Conservation (phyloP, 64 coral and sea anemone genomes). For the Montipora foliosa region DNA sequence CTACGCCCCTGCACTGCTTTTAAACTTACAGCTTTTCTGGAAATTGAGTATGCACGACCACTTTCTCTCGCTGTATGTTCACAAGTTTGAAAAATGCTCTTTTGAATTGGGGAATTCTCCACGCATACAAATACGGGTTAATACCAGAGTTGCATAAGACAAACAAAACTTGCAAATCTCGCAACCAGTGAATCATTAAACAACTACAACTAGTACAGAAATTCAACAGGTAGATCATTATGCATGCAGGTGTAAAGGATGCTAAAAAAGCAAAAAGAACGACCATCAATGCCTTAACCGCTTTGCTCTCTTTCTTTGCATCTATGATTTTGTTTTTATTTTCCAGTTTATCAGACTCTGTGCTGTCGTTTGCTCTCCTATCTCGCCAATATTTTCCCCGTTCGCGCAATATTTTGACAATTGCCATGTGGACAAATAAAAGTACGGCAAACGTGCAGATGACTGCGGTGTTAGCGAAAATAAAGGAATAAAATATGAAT, state of each 20-base stretch:
- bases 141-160: constrained; percentile 73
- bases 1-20: neutral
- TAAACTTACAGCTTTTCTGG: neutral
- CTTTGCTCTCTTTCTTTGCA: constrained; percentile 60
- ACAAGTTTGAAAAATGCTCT: constrained; percentile 68
- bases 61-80: neutral
- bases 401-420: constrained; percentile 48
- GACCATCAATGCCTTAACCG: constrained; percentile 57
- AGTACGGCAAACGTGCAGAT: constrained; percentile 79
- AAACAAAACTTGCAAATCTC: constrained; percentile 79
- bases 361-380: neutral
- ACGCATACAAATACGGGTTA: constrained; percentile 84
- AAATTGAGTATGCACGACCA: neutral
- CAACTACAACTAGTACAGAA: constrained; percentile 71
- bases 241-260: constrained; percentile 71
- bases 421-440: constrained; percentile 68
- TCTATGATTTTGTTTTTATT: constrained; percentile 22
- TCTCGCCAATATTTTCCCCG: constrained; percentile 44
- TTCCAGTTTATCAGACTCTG: neutral
- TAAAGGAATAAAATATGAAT: constrained; percentile 67
- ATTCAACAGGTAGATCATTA: constrained; percentile 86
- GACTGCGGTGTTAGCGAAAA: constrained; percentile 76
- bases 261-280: constrained; percentile 70
- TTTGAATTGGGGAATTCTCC: constrained; percentile 78
- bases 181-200: constrained; percentile 69